phyloP scores from a whole-genome alignment of 2,888 invertebrate species.

The Archaeoteleia sp. region DNA sequence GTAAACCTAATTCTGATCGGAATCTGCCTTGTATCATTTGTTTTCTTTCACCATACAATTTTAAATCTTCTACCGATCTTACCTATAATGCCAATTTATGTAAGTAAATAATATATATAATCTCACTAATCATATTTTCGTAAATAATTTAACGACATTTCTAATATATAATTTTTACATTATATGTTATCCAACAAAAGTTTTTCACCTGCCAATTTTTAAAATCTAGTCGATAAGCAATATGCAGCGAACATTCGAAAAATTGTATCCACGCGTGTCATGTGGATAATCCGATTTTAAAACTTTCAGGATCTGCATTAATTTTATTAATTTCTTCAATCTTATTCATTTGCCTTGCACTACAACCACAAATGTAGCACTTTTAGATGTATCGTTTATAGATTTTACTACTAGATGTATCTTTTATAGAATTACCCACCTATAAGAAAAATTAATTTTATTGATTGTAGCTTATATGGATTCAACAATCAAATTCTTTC shows the following conservation, averaged over 20 bases:
- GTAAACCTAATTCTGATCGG: conserved; percentile 7
- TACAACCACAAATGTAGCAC: conserved; percentile 38
- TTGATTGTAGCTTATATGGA: too few relatives aligned
- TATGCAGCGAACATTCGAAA: conserved; percentile 24
- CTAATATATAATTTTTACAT: background rate
- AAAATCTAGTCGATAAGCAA: conserved; percentile 21
- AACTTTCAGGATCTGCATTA: background rate
- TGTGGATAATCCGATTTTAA: conserved; percentile 11
- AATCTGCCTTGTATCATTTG: conserved; percentile 5
- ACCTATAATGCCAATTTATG: too few relatives aligned
- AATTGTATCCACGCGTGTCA: conserved; percentile 18
- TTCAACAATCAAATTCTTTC: background rate
- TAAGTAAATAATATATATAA: conserved; percentile 1
- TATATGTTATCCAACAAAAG: background rate
- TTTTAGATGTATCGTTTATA: conserved; percentile 25
- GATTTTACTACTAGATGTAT: conserved; percentile 37
- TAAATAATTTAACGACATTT: background rate
- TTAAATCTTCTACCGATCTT: conserved; percentile 4
- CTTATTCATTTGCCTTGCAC: conserved; percentile 30
- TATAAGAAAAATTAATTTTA: conserved; percentile 2
- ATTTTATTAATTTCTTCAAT: background rate
- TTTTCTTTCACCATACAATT: background rate
- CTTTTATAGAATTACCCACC: conserved; percentile 35
- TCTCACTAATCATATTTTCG: background rate
- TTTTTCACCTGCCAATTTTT: conserved; percentile 22